Percentiles rank a stretch among this genome's conserved stretches.
phyloP scores from a whole-genome alignment of 1,140 invertebrate species.

The Nasonia vitripennis region DNA sequence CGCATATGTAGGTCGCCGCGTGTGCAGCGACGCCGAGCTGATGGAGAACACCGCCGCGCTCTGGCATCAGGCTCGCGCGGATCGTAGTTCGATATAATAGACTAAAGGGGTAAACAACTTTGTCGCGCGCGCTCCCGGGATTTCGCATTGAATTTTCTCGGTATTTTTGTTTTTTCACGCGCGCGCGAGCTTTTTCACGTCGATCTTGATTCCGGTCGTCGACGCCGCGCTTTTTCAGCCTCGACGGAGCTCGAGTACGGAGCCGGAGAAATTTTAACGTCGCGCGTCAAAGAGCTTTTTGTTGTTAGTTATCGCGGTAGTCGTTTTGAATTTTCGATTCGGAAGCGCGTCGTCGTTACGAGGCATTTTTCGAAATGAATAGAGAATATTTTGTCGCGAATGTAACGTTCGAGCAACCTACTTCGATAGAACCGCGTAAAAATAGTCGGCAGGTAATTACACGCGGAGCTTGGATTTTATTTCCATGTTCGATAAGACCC shows the following conservation, averaged over 20 bases:
- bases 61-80: neutral
- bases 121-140: constrained; percentile 3
- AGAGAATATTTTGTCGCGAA: neutral
- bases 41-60: neutral
- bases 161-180: neutral
- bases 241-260: neutral
- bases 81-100: constrained; percentile 1
- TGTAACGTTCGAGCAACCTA: neutral
- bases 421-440: neutral
- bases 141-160: constrained; percentile 9
- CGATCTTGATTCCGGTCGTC: neutral
- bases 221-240: neutral
- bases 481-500: neutral
- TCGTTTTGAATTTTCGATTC: neutral
- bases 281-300: neutral
- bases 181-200: constrained; percentile 8
- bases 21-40: neutral
- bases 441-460: neutral
- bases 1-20: constrained; percentile 44
- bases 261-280: neutral
- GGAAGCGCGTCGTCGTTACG: too few relatives aligned
- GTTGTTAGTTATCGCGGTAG: neutral
- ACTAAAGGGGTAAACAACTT: constrained; percentile 8
- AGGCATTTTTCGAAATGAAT: too few relatives aligned
- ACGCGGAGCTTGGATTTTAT: neutral